Base-by-base conservation (phyloP, 1,140 invertebrate species). In the Ostrea edulis region DNA sequence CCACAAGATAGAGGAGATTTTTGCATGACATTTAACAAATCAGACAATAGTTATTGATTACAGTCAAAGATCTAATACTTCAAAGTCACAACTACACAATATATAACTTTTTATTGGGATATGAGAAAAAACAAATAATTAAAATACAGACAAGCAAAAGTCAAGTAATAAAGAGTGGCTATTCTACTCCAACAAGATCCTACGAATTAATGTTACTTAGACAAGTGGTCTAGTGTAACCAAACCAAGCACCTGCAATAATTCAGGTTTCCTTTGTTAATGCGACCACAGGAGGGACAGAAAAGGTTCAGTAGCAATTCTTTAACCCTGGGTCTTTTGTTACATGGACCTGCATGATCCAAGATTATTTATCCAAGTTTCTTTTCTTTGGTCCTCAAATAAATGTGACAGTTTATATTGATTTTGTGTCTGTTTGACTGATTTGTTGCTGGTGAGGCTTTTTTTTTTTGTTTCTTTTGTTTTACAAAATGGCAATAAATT, bases 271-370 rank as follows among this genome's bases (percentile, higher is more conserved):
- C 62, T 87, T 87, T 89, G 52, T 87, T 62, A 62, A 87, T 86
- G 82, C 86, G 85, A 87, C 58, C 55, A 84, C 89, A 87, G 89
- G 86, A 86, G 84, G 77, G 86, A 90, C 82, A 91, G 87, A 85
- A 90, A 90, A 91, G 90, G 90, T 91, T 87, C 84, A 54, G 88
- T 89, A 89, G 51, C 20, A 55, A 17, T 82, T 68, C 82, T 52
- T 20, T 83, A 54, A n/a, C 82, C 44, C 82, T 53, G 82, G 52
- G 82, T 83, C 29, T 52, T 20, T 8, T 83, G 35, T 22, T 53
- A 53, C 52, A n/a, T 52, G 5, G 44, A 53, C 82, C 44, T 83
- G 82, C 52, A 54, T 83, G 44, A 53, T 54, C 17, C 29, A 52
- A 54, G 8, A 83, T 83, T 51, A 14, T 35, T 35, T 81, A 22